Conservation (phyloP, 2,113 vertebrate genomes). For the Pachyramphus minor region DNA sequence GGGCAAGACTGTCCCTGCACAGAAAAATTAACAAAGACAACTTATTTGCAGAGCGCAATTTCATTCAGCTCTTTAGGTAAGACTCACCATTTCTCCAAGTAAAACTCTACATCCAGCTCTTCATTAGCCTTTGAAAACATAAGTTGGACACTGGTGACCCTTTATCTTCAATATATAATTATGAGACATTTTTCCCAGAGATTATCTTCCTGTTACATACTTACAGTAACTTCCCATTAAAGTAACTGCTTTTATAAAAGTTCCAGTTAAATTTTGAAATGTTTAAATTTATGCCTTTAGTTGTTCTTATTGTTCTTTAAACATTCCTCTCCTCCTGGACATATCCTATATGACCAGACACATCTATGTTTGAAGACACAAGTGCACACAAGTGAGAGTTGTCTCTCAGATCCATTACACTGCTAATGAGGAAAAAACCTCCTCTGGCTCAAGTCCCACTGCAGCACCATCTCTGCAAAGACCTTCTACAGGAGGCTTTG, state of each 20-base stretch:
- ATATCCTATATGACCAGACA: not conserved
- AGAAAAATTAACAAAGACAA: not conserved
- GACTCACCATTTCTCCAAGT: conserved; percentile 76
- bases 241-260: not conserved
- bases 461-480: not conserved
- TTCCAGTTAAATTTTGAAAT: not conserved
- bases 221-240: not conserved
- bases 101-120: conserved; percentile 76
- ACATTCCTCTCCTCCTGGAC: not conserved
- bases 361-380: not conserved
- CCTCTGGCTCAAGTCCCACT: not conserved
- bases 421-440: not conserved
- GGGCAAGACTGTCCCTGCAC: not conserved
- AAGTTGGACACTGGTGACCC: not conserved
- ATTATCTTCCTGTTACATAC: not conserved
- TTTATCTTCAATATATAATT: not conserved
- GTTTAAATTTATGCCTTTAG: not conserved
- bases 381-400: rapidly evolving
- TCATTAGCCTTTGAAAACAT: conserved; percentile 55
- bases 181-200: not conserved
- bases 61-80: not conserved
- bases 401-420: not conserved
- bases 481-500: not conserved
- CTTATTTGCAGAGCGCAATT: not conserved
- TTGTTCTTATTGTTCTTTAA: not conserved